Evolutionary conservation across 2,888 invertebrate species (phyloP), one percentile per base, ranked within the genome.

Genomic region (Nezara viridula): DNA sequence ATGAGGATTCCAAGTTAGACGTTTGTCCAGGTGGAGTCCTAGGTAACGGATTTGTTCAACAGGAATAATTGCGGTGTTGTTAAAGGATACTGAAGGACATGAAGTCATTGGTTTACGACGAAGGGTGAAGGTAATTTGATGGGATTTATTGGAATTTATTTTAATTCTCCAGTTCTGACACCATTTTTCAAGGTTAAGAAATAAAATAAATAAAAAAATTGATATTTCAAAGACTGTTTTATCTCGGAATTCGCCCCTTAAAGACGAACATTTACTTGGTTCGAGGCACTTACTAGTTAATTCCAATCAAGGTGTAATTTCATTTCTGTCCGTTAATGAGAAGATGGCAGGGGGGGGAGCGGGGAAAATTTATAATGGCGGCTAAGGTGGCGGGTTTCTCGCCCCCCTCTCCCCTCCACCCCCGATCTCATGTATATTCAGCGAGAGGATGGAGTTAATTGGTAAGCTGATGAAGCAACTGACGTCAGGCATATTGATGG

Each of bases 281-380:
- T 81, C 81, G 44, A n/a, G 81, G 40, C 81, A 81, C 24, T 81
- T 81, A 81, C 81, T 81, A 40, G 44, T 81, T 81, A 81, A 81
- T 81, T 81, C 81, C 81, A 81, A 81, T 81, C 81, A 81, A 81
- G 81, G 81, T 44, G 81, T 81, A 81, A 81, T 81, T 81, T 81
- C 81, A 81, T 81, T 81, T 47, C 44, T 81, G 32, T 24, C 44
- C 81, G 81, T 81, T 81, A 81, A 81, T 81, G 81, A 81, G 81
- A 81, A 81, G 81, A 44, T 81, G 81, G 81, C 81, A 81, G 81
- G 21, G 21, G 66, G 66, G 66, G 40, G 7, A n/a, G 81, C 3
- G 24, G 14, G 12, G 77, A n/a, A 81, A 81, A 81, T 81, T 81
- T 81, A 47, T 81, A 81, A 81, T 81, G 44, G 81, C 21, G 81